Conservation (phyloP, 2,113 vertebrate genomes). For the Hippocampus abdominalis region DNA sequence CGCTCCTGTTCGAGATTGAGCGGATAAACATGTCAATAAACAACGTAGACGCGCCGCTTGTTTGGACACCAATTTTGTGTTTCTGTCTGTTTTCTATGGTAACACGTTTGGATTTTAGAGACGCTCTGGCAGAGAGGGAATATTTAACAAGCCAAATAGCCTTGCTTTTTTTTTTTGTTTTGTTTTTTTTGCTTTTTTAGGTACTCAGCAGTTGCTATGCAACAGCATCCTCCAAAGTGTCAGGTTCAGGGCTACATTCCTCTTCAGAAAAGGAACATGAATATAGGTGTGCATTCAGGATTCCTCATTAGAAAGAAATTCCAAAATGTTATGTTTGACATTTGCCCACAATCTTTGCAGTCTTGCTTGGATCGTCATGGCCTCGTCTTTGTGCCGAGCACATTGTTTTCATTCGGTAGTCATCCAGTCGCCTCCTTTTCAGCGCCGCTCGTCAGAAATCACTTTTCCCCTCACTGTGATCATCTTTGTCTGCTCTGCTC, state of each 20-base stretch:
- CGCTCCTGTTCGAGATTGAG: slow-evolving; percentile 28
- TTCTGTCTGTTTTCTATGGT: slow-evolving; percentile 33
- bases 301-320: slow-evolving; percentile 55
- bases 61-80: slow-evolving; percentile 18
- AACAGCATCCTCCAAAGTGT: slow-evolving; percentile 67
- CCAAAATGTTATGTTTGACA: slow-evolving; percentile 50
- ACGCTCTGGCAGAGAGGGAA: slow-evolving; percentile 53
- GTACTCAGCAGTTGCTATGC: slow-evolving; percentile 68
- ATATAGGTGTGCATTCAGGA: slow-evolving; percentile 35
- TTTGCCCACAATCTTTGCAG: slow-evolving; percentile 24
- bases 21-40: slow-evolving; percentile 39
- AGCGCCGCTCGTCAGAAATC: slow-evolving; percentile 48
- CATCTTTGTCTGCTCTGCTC: slow-evolving; percentile 42
- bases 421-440: slow-evolving; percentile 8
- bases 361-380: slow-evolving; percentile 24
- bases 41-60: slow-evolving; percentile 18
- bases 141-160: slow-evolving; percentile 67
- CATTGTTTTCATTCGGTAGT: slow-evolving; percentile 35
- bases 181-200: slow-evolving; percentile 54
- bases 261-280: slow-evolving; percentile 27
- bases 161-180: slow-evolving; percentile 26
- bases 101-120: slow-evolving; percentile 44
- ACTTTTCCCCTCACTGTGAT: slow-evolving; percentile 37
- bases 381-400: slow-evolving; percentile 42
- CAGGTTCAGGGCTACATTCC: slow-evolving; percentile 59